A percentile compares a stretch with the other conserved stretches of the same genome.
Evolutionary conservation across 2,113 vertebrate genomes (phyloP).

Genomic region (Taxidea taxus): DNA sequence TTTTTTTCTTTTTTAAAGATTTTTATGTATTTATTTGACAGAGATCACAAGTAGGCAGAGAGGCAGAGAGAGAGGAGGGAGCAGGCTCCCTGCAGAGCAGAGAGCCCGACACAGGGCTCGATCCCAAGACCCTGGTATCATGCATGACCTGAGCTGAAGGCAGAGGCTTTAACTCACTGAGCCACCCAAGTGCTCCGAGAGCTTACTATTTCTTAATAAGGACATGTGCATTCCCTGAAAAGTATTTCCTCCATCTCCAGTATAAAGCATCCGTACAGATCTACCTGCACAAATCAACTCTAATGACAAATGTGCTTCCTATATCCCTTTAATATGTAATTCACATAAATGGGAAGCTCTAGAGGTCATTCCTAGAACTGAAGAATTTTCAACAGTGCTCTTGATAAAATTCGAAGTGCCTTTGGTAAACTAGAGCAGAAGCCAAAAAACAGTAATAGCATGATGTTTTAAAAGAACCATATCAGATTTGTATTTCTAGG

Average conservation of each 20-base stretch:
- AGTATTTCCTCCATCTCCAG: background rate
- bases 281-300: background rate
- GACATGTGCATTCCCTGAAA: background rate
- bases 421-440: background rate
- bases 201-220: background rate
- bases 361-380: background rate
- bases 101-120: too few species aligned
- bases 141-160: too few species aligned
- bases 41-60: too few species aligned
- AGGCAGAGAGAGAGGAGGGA: too few species aligned
- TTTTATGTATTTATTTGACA: too few species aligned
- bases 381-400: background rate
- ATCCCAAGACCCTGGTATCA: too few species aligned
- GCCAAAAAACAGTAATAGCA: background rate
- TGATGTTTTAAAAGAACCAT: background rate
- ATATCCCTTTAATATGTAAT: background rate
- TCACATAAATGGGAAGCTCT: background rate
- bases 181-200: too few species aligned
- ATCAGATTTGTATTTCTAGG: background rate
- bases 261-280: rapidly evolving
- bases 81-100: too few species aligned
- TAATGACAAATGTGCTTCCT: rapidly evolving
- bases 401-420: background rate
- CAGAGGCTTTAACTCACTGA: too few species aligned
- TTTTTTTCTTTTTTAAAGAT: too few species aligned